Percentiles rank a stretch among this genome's conserved stretches.
Conservation (phyloP, 1,140 invertebrate genomes). For the Hermatobates lingyangjiaoensis region DNA sequence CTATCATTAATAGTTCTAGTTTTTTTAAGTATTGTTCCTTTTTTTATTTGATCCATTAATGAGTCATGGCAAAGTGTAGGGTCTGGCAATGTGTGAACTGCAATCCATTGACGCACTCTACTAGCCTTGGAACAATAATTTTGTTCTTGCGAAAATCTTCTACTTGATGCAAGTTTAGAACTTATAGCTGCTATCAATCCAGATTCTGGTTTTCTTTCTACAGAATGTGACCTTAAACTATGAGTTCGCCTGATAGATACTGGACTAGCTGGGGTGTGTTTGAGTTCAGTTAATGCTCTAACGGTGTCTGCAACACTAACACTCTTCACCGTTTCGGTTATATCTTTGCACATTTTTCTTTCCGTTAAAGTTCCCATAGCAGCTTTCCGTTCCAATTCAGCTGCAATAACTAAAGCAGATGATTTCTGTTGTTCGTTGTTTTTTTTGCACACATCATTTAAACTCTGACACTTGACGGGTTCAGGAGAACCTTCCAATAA, state of each 20-base stretch:
- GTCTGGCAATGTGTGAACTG: slow-evolving; percentile 29
- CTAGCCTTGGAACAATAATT: slow-evolving; percentile 25
- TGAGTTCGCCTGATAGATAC: slow-evolving; percentile 40
- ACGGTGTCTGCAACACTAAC: slow-evolving; percentile 68
- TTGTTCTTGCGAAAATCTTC: slow-evolving; percentile 17
- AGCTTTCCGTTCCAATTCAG: slow-evolving; percentile 9
- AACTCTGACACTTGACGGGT: slow-evolving; percentile 1
- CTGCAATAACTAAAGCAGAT: slow-evolving; percentile 9
- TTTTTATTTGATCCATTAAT: slow-evolving; percentile 78
- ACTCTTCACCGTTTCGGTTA: slow-evolving; percentile 20
- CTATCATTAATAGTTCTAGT: slow-evolving; percentile 43
- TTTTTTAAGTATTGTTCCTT: slow-evolving; percentile 53
- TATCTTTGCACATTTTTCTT: slow-evolving; percentile 6
- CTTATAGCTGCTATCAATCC: slow-evolving; percentile 50
- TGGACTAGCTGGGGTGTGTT: slow-evolving; percentile 70
- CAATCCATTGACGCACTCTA: slow-evolving; percentile 46
- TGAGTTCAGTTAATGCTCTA: slow-evolving; percentile 60
- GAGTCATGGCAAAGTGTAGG: slow-evolving; percentile 35
- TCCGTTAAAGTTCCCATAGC: slow-evolving; percentile 1
- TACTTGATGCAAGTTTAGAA: slow-evolving; percentile 41
- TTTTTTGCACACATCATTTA: slow-evolving; percentile 1
- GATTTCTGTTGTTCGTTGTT: slow-evolving; percentile 10
- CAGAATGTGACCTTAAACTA: slow-evolving; percentile 25
- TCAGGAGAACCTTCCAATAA: slow-evolving; percentile 35
- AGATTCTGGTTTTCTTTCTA: slow-evolving; percentile 34